Evolutionary conservation across 2,888 invertebrate species (phyloP), one percentile per base, ranked within the genome.

Genomic region (Unio pictorum): DNA sequence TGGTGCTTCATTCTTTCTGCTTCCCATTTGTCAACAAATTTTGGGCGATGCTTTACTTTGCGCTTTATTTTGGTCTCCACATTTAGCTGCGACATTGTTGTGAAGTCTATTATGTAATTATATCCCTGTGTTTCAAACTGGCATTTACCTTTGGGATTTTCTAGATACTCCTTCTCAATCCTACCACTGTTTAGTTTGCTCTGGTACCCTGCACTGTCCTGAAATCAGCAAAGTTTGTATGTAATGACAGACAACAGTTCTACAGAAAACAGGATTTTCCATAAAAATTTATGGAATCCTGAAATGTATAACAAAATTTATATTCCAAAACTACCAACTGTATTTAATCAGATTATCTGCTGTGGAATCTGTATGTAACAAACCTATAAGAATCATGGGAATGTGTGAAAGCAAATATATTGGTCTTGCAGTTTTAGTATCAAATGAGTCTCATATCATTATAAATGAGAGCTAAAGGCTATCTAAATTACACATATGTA

Each of bases 71-170:
- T 64, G n/a, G 67, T 68, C 11, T 69, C 34, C 4, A 78, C 23
- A 67, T 83, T 83, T 64, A 65, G 68, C 69, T 83, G 83, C 1
- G 70, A 58, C 83, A 83, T 81, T 30, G 59, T 72, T 3, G 57
- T 26, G 58, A 81, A 81, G 66, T 81, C 77, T 23, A 83, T 73
- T 7, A 77, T 57, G 64, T 83, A 82, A 34, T 77, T 67, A 69
- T 77, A 75, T 4, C 79, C 79, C 45, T 69, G 61, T 4, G 81
- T 82, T 17, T 66, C 71, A 67, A 81, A 81, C 26, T 66, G 55
- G 54, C 79, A 68, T 45, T 75, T 72, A 15, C 78, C 78, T 11
- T 64, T 73, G 7, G 80, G 74, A 28, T 77, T 75, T 17, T 69
- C 68, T 28, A 78, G 66, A 62, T 74, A 82, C 20, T 63, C 68